Conservation (phyloP, 1,140 invertebrate genomes). For the Panagrolaimus sp. region DNA sequence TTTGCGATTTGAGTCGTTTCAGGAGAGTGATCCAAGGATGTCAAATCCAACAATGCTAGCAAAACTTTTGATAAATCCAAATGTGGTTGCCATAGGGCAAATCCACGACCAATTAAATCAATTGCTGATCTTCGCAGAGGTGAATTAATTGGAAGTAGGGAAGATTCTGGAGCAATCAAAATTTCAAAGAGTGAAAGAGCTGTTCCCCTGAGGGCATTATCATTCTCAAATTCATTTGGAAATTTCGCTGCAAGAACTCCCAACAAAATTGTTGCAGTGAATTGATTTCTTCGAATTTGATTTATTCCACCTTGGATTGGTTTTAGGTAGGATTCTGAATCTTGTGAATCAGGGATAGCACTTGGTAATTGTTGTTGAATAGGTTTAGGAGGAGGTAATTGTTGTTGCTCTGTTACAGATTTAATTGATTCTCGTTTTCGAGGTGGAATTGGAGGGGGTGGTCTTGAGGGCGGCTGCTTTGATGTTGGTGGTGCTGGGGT, state of each 20-base stretch:
- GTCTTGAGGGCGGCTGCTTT: conserved; percentile 22
- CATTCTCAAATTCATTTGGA: conserved; percentile 70
- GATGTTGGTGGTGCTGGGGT: neutral
- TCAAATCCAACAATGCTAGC: conserved; percentile 82
- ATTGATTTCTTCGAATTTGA: conserved; percentile 86
- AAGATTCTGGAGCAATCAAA: conserved; percentile 75
- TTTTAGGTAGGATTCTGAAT: neutral
- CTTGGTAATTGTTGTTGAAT: neutral
- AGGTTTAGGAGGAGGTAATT: neutral
- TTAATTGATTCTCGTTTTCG: too few species aligned
- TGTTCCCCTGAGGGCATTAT: conserved; percentile 52
- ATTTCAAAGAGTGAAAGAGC: conserved; percentile 81
- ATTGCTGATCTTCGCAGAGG: conserved; percentile 85
- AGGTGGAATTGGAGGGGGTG: conserved; percentile 49
- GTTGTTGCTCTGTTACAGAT: conserved; percentile 1
- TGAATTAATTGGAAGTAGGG: conserved; percentile 78
- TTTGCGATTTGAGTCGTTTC: conserved; percentile 91
- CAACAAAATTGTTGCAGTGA: conserved; percentile 87
- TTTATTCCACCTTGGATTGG: conserved; percentile 28
- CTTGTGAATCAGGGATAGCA: too few species aligned
- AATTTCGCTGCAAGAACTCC: conserved; percentile 97
- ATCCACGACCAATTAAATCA: conserved; percentile 83
- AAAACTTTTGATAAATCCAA: conserved; percentile 83
- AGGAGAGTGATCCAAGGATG: conserved; percentile 57
- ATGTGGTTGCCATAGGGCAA: conserved; percentile 97